Base-by-base conservation (phyloP, 2,888 invertebrate genomes). In the Coelinius sp. region DNA sequence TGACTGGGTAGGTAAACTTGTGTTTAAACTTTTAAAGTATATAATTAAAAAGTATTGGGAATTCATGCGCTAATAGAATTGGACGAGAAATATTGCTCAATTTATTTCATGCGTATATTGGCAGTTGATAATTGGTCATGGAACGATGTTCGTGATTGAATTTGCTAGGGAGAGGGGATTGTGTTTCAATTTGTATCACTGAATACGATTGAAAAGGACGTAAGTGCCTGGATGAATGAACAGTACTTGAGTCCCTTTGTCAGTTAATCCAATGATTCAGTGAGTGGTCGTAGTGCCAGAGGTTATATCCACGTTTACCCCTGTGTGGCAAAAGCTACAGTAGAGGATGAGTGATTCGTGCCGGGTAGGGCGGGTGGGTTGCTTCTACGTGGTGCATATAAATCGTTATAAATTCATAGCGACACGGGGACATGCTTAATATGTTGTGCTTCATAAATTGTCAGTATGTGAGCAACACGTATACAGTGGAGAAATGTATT, bases 371-470 rank as follows among this genome's bases (percentile, higher is more conserved):
- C 7, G 46, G 38, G 20, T n/a, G 56, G 22, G 24, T 53, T 52
- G 20, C 31, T 44, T 24, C 44, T 41, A 41, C 24, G 63, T 41
- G 70, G 46, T 56, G 63, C 66, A 71, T 67, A 76, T 77, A 73
- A 77, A 78, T 78, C 75, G 74, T 77, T 77, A 75, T 76, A 73
- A 76, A 78, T 78, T 77, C 75, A 78, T 76, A 75, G 70, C 71
- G 66, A 46, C 53, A 53, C 17, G 63, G 41, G 69, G 73, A 78
- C 75, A 76, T 69, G 73, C 71, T 73, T 76, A 75, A 78, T 78
- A 75, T 73, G 74, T 77, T 75, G 76, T 75, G 73, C 70, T 68
- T 72, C 76, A 76, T 74, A 76, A 76, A 76, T 75, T 69, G 75
- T 41, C 70, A 66, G 44, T 49, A 66, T 64, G 52, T 70, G 35